A percentile compares a stretch with the other conserved stretches of the same genome.
Conservation (phyloP, 2,797 vertebrate genomes). For the Decapterus maruadsi region DNA sequence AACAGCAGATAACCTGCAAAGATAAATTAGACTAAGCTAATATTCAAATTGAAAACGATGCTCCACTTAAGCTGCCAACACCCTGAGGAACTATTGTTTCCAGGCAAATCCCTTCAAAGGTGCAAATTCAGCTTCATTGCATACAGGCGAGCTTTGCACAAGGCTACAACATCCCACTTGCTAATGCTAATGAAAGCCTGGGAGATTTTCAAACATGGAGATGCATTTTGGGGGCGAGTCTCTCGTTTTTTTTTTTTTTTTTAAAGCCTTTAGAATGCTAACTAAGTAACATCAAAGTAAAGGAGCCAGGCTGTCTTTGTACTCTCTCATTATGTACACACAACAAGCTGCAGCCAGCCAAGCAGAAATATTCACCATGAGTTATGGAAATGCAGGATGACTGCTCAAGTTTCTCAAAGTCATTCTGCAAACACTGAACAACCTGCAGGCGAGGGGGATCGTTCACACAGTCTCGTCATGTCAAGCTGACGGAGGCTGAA, state of each 20-base stretch:
- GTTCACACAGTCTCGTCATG: constrained; percentile 30
- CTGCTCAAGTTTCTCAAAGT: constrained; percentile 59
- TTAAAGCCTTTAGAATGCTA: constrained; percentile 69
- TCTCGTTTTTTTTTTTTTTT: constrained; percentile 42
- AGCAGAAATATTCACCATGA: constrained; percentile 69
- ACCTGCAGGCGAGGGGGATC: constrained; percentile 3
- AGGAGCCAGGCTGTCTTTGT: constrained; percentile 60
- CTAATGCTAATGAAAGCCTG: constrained; percentile 80
- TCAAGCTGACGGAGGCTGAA: constrained; percentile 36
- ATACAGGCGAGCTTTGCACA: constrained; percentile 71
- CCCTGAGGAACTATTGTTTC: constrained; percentile 53
- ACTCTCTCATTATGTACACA: constrained; percentile 64
- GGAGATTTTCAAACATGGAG: constrained; percentile 70
- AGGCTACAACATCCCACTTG: constrained; percentile 67
- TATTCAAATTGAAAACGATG: constrained; percentile 60
- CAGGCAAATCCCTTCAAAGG: constrained; percentile 67
- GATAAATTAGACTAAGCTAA: constrained; percentile 55
- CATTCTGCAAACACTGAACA: constrained; percentile 44
- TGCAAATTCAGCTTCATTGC: constrained; percentile 47
- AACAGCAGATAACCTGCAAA: constrained; percentile 41
- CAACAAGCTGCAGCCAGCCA: constrained; percentile 63
- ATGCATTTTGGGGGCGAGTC: constrained; percentile 52
- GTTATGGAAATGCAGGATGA: constrained; percentile 51
- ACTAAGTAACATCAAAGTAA: constrained; percentile 76
- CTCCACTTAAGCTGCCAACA: constrained; percentile 46